Evolutionary conservation across 2,113 vertebrate species (phyloP).

Genomic region (Megaceryle torquata): DNA sequence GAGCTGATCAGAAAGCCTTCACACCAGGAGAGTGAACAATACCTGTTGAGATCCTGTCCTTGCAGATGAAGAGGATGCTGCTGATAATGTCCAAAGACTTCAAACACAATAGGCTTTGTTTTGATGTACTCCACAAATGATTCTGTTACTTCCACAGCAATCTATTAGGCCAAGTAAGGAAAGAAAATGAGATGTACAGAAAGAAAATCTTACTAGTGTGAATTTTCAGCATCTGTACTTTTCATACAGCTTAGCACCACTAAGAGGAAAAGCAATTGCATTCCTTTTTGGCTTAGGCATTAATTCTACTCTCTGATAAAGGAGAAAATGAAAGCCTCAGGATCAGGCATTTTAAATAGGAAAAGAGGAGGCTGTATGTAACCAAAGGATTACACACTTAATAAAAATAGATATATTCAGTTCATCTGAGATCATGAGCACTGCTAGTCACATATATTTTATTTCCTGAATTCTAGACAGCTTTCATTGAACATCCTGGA

Average conservation of each 20-base stretch:
- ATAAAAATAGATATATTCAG: not conserved
- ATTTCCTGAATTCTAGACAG: not conserved
- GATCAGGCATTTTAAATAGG: not conserved
- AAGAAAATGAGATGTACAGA: not conserved
- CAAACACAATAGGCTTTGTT: constrained; percentile 95
- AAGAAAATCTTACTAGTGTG: not conserved
- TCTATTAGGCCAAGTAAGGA: constrained; percentile 64
- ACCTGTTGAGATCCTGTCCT: constrained; percentile 91
- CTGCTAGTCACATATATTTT: not conserved
- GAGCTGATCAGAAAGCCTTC: not conserved
- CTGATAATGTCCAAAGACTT: constrained; percentile 98
- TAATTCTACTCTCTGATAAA: not conserved
- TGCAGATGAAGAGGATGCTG: constrained; percentile 90
- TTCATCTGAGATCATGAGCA: not conserved
- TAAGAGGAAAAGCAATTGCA: not conserved
- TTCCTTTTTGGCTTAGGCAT: not conserved
- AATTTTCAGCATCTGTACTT: not conserved
- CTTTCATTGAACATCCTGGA: not conserved
- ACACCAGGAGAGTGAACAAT: not conserved
- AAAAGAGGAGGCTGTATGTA: not conserved
- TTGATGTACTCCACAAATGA: constrained; percentile 97
- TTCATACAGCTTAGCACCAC: not conserved
- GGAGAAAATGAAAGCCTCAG: not conserved
- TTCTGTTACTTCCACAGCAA: constrained; percentile 95
- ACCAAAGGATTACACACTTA: not conserved